Base-by-base conservation (phyloP, 2,888 invertebrate species). In the Phyllotreta striolata region DNA sequence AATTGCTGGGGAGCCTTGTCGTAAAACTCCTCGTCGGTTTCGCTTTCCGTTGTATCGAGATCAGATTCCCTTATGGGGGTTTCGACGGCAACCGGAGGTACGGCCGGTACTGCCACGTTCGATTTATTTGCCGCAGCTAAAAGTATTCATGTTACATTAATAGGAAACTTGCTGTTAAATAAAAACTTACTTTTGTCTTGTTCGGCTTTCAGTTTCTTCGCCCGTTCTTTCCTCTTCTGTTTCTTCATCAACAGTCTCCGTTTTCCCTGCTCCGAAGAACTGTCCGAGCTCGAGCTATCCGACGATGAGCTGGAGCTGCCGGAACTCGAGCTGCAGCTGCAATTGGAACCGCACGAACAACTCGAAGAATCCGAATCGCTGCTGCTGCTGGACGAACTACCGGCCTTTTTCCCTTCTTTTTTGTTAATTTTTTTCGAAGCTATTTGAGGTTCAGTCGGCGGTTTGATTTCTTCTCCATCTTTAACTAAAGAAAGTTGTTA, bases 21-120 rank as follows among this genome's bases (percentile, higher is more conserved):
- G 77, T 93, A 94, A 80, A 93, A 93, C 72, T 93, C 93, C 82
- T 93, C 93, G 79, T 93, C 93, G 0, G 93, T 93, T 68, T 92
- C 92, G 54, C 92, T 90, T 79, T 93, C 91, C 10, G 91, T 89
- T 0, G 94, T 94, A 72, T 93, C 93, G 55, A 94, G 84, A 81
- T 95, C 94, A 0, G 92, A 91, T 81, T 95, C 95, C 39, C 87
- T 85, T 66, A 93, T 88, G 0, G 88, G 83, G 0, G 87, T 85
- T 72, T 90, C 89, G 0, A 82, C 54, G 8, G 67, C 39, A 8
- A 66, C 55, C 0, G 66, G 49, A 9, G 56, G 10, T 13, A 59
- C 64, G n/a, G 62, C 62, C 24, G 24, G 24, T 3, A 84, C 84
- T 70, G 84, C 84, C 1, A 85, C 83, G 75, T 86, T 85, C 72